Evolutionary conservation across 2,113 vertebrate genomes (phyloP), one percentile per base, ranked within the genome.

Genomic region (Ivindomyrus marchei): DNA sequence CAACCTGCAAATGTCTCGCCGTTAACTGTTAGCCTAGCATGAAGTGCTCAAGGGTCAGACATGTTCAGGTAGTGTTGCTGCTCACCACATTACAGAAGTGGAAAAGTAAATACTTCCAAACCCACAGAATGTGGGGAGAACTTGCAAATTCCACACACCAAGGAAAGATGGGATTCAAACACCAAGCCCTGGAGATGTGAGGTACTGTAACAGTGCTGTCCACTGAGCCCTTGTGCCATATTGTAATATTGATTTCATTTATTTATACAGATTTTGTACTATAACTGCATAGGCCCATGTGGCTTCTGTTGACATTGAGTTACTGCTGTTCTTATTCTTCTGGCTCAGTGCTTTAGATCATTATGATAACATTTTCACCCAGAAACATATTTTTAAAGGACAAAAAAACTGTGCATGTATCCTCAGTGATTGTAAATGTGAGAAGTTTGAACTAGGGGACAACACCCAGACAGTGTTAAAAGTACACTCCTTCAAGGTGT

Each of bases 31-130:
- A 39, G 74, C 74, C 74, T 80, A 80, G 7, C 24, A 86, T 86
- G 84, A 86, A 86, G 84, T 47, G 46, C 17, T 85, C 21, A 50
- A 86, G 46, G 45, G n/a, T 50, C 24, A 15, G n/a, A 50, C 45
- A 46, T 10, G 39, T 4, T 47, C 46, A 85, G 19, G 47, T n/a
- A 45, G 42, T 2, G 10, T 13, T 50, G 24, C 83, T 24, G 19
- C 83, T 85, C 83, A 86, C 46, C 84, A 86, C 46, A 27, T 86
- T 50, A n/a, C 84, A 86, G 84, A 86, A 49, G 11, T 50, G 84
- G 24, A 27, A 47, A 49, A 24, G 47, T 86, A 49, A 27, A 86
- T 86, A 49, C 45, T 13, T 50, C 24, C n/a, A 50, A 27, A 70
- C 9, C 21, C 21, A 15, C 24, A 49, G 9, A 70, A 70, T 66